These are phyloP conservation scores for Littorina saxatilis DNA, from an alignment of 1,140 invertebrate genomes.

Conservation along the genomic window DNA sequence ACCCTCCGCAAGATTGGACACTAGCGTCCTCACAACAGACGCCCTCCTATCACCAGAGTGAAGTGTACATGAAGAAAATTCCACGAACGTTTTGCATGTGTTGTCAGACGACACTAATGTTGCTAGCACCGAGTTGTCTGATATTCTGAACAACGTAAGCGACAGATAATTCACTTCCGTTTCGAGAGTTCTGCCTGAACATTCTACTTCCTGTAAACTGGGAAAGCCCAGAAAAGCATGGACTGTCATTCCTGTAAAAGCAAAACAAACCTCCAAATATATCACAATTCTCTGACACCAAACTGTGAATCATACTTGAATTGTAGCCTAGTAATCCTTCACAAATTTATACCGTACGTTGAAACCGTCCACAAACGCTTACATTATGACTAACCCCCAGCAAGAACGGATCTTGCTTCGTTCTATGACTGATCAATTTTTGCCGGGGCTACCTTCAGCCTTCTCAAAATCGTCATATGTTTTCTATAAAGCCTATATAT, in stretches of 20 bases:
- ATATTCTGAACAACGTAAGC: conserved; percentile 4
- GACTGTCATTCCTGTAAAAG: conserved; percentile 25
- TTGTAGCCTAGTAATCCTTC: no score
- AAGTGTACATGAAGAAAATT: conserved; percentile 22
- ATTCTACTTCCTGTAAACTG: conserved; percentile 24
- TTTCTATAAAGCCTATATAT: no score
- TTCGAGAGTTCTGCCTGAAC: conserved; percentile 1
- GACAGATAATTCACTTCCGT: conserved; percentile 20
- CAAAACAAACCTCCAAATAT: not conserved
- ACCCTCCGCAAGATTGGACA: conserved; percentile 14
- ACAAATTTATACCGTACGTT: no score
- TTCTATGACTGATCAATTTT: no score
- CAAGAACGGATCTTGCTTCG: no score
- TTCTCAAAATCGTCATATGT: no score
- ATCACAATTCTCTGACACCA: no score
- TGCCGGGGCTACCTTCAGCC: no score
- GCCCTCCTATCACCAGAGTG: not conserved
- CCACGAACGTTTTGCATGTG: not conserved
- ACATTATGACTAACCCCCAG: no score
- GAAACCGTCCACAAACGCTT: no score
- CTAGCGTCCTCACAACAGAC: conserved; percentile 10
- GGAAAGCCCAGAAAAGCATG: conserved; percentile 3
- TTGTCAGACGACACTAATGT: not conserved
- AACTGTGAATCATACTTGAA: no score
- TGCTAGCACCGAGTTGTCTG: conserved; percentile 1